These are phyloP conservation scores for Dreissena polymorpha DNA, from an alignment of 1,140 invertebrate species.

Conservation along the genomic window DNA sequence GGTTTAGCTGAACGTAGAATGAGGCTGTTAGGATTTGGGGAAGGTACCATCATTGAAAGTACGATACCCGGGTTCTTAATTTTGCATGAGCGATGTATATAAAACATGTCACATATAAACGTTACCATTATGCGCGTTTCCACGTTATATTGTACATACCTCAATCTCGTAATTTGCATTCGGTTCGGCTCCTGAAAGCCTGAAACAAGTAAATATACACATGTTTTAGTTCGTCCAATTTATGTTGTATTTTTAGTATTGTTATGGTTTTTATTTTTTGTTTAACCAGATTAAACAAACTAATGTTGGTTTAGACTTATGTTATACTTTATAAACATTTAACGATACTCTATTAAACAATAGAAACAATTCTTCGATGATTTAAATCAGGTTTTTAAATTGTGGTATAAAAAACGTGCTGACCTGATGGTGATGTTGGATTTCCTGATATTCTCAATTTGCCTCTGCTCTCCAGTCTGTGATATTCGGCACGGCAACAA, in stretches of 20 bases:
- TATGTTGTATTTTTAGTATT: background rate
- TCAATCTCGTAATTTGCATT: background rate
- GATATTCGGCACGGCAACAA: background rate
- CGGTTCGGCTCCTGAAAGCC: background rate
- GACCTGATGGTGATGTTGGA: slow-evolving; percentile 28
- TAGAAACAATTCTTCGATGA: background rate
- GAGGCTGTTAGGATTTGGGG: no score
- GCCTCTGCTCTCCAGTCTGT: slow-evolving; percentile 33
- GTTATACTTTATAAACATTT: background rate
- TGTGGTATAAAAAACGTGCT: background rate
- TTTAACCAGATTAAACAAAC: background rate
- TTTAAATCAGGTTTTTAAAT: background rate
- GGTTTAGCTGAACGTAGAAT: no score
- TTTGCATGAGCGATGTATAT: no score
- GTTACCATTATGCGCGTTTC: no score
- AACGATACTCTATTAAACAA: background rate
- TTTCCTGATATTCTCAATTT: slow-evolving; percentile 43
- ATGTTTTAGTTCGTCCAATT: background rate
- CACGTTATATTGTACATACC: background rate
- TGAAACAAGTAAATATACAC: background rate
- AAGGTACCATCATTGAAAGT: no score
- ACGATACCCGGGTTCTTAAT: no score
- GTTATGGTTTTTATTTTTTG: no score
- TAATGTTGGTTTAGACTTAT: background rate
- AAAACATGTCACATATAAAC: no score